Conservation (phyloP, 1,140 invertebrate genomes). For the Galleria mellonella region DNA sequence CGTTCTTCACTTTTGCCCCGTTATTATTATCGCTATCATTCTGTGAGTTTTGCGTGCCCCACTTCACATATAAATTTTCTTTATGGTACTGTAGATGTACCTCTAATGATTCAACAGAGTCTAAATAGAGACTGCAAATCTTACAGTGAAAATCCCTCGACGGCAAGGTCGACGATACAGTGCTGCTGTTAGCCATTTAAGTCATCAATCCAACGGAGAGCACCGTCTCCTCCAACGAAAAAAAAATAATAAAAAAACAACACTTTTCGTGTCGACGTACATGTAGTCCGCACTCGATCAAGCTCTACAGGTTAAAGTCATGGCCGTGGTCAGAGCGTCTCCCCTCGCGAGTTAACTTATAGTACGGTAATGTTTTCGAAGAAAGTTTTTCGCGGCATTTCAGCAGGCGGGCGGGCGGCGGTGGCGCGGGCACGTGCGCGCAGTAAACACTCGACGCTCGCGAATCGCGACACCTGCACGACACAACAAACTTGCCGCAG, state of each 20-base stretch:
- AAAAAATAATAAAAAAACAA: conserved; percentile 65
- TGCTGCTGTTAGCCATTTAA: conserved; percentile 75
- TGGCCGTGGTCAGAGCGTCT: conserved; percentile 36
- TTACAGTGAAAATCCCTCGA: conserved; percentile 79
- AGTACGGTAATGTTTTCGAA: conserved; percentile 49
- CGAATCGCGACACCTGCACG: conserved; percentile 5
- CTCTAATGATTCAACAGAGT: conserved; percentile 83
- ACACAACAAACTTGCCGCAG: conserved; percentile 26
- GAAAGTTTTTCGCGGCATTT: conserved; percentile 68
- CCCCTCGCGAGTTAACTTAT: conserved; percentile 35
- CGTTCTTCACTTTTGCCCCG: conserved; percentile 74
- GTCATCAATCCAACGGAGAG: conserved; percentile 59
- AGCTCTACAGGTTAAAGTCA: conserved; percentile 54
- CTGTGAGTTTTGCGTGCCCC: conserved; percentile 78
- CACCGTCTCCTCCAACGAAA: conserved; percentile 68
- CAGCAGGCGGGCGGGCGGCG: conserved; percentile 44
- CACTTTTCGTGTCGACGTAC: conserved; percentile 48
- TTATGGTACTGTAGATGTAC: conserved; percentile 88
- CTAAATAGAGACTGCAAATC: conserved; percentile 83
- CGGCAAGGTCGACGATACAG: conserved; percentile 61
- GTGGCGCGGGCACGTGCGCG: conserved; percentile 55
- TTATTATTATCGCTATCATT: conserved; percentile 81
- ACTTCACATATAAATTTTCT: conserved; percentile 83
- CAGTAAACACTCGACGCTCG: conserved; percentile 47
- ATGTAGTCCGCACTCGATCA: conserved; percentile 52